Evolutionary conservation across 2,797 vertebrate species (phyloP), one percentile per base, ranked within the genome.

Genomic region (Anguilla pacifica): DNA sequence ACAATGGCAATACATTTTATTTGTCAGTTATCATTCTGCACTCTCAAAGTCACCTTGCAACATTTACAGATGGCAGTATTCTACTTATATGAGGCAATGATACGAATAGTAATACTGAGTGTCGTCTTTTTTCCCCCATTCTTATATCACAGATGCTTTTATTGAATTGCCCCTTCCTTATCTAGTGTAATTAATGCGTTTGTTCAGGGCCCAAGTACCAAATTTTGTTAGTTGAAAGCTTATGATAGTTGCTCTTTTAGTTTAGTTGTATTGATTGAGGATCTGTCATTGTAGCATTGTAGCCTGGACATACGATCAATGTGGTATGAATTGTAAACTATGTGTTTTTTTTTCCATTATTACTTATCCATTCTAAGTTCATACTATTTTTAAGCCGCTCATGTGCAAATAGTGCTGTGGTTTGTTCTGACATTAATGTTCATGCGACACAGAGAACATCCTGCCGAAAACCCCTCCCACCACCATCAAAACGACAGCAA

Each of bases 391-490:
- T 0, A 39, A 35, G 13, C 11, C 0, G 72, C 28, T 39, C 72
- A 19, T 39, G 13, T 77, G 9, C n/a, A 35, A 43, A 19, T 77
- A 15, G 72, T 17, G 35, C 6, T 35, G 72, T 10, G 10, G 10
- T 25, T 51, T 82, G 43, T 77, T 74, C 74, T 85, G 43, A 28
- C 3, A 6, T 79, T 64, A 31, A 2, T 85, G 0, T 90, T 2
- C 88, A 22, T 87, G 17, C 88, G 74, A 51, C 88, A 17, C 86
- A 97, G 96, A 96, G 90, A 93, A 79, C 0, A 94, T 96, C 64
- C 92, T 96, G 93, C 95, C 96, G 15, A 96, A 96, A 92, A 97
- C 96, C 0, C 96, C 96, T 2, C 96, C 96, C 0, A 94, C 95
- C 43, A 92, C 94, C 90, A 96, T 97, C 92, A 92, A 89, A 0